Percentiles rank a stretch among this genome's conserved stretches.
Evolutionary conservation across 2,888 invertebrate species (phyloP).

Genomic region (Orthonevra nobilis): DNA sequence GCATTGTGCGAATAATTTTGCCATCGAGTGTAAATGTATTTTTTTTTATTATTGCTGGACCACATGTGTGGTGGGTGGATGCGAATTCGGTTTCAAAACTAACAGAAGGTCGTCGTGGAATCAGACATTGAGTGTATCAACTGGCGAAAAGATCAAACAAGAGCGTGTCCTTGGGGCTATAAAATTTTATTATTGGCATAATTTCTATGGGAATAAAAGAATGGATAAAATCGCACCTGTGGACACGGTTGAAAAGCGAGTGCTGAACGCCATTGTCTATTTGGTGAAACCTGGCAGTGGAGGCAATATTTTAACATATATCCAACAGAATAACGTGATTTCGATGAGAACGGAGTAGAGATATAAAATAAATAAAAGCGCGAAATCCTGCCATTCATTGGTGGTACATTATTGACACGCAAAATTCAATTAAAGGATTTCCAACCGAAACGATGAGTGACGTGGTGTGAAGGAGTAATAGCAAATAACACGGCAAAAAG

Average conservation of each 20-base stretch:
- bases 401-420: constrained; percentile 60
- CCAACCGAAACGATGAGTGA: constrained; percentile 44
- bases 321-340: background rate
- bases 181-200: constrained; percentile 56
- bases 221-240: constrained; percentile 32
- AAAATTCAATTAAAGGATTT: constrained; percentile 66
- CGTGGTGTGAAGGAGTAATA: background rate
- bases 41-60: too few relatives aligned
- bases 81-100: constrained; percentile 9
- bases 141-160: background rate
- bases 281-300: background rate
- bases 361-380: constrained; percentile 24
- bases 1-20: background rate
- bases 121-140: too few relatives aligned
- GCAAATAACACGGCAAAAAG: too few relatives aligned
- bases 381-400: constrained; percentile 54
- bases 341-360: background rate
- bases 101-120: too few relatives aligned
- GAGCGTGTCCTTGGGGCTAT: constrained; percentile 37
- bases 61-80: background rate
- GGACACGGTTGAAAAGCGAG: background rate
- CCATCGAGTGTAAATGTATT: background rate
- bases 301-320: too few relatives aligned
- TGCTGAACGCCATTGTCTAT: constrained; percentile 25
- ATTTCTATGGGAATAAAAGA: constrained; percentile 43